These are phyloP conservation scores for Gadus macrocephalus DNA, from an alignment of 2,113 vertebrate species.

Conservation along the genomic window DNA sequence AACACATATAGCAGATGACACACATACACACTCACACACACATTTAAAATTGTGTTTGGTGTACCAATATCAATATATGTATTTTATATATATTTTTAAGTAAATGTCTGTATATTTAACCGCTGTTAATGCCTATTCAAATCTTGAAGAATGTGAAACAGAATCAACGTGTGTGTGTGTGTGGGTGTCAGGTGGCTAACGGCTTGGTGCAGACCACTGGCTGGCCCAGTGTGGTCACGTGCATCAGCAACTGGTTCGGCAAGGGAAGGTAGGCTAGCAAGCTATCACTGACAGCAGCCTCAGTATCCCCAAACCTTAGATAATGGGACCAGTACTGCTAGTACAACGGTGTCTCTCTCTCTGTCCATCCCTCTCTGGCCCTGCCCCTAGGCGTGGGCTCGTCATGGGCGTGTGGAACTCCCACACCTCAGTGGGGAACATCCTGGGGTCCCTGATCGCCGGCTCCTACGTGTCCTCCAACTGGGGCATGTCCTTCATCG, in stretches of 20 bases:
- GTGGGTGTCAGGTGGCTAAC: slow-evolving; percentile 76
- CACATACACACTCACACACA: slow-evolving; percentile 1
- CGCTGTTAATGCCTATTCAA: too few species aligned
- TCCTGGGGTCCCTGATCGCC: slow-evolving; percentile 88
- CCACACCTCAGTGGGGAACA: slow-evolving; percentile 94
- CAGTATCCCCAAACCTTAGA: not conserved
- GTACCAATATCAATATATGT: too few species aligned
- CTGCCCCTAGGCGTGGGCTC: slow-evolving; percentile 78
- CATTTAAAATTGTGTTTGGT: not conserved
- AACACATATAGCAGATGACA: not conserved
- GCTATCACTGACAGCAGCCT: not conserved
- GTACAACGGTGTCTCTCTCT: not conserved
- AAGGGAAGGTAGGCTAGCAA: slow-evolving; percentile 84
- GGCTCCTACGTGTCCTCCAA: slow-evolving; percentile 81
- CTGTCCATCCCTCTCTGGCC: not conserved
- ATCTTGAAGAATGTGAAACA: too few species aligned
- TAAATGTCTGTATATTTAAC: too few species aligned
- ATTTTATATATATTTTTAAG: too few species aligned
- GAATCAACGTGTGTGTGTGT: not conserved
- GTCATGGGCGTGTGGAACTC: slow-evolving; percentile 99
- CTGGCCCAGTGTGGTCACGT: slow-evolving; percentile 91
- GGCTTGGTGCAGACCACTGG: slow-evolving; percentile 93
- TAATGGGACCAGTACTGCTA: not conserved
- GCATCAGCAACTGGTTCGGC: slow-evolving; percentile 94
- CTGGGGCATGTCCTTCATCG: slow-evolving; percentile 91